phyloP scores from a whole-genome alignment of 2,113 vertebrate genomes.

The Scatophagus argus region DNA sequence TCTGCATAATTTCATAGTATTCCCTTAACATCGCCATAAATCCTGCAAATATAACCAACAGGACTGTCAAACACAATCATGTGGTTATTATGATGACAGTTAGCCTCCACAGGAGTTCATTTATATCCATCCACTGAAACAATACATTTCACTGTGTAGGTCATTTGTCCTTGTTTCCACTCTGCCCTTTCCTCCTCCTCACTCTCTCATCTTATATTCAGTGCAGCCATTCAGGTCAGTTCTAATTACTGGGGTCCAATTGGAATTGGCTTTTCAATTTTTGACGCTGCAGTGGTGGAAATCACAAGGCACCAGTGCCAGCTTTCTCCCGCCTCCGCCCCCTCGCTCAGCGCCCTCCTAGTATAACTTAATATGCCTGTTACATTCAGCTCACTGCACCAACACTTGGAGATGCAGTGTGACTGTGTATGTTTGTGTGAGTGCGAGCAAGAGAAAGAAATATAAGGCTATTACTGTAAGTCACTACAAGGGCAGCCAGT shows the following conservation, averaged over 20 bases:
- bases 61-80: slow-evolving; percentile 46
- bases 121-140: slow-evolving; percentile 9
- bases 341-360: slow-evolving; percentile 36
- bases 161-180: slow-evolving; percentile 68
- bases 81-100: slow-evolving; percentile 25
- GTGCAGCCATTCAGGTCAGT: slow-evolving; percentile 77
- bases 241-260: slow-evolving; percentile 82
- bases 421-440: slow-evolving; percentile 48
- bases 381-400: slow-evolving; percentile 73
- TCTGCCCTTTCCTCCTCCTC: slow-evolving; percentile 47
- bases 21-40: background rate
- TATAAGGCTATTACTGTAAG: slow-evolving; percentile 57
- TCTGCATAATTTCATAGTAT: background rate
- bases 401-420: slow-evolving; percentile 59
- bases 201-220: slow-evolving; percentile 74
- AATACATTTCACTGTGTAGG: slow-evolving; percentile 37
- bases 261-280: slow-evolving; percentile 86
- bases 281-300: slow-evolving; percentile 73
- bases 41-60: background rate
- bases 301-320: slow-evolving; percentile 57
- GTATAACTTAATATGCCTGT: slow-evolving; percentile 78
- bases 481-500: slow-evolving; percentile 51
- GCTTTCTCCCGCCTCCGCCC: slow-evolving; percentile 32
- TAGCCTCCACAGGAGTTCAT: slow-evolving; percentile 13
- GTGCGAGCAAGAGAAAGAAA: slow-evolving; percentile 42